These are phyloP conservation scores for Diorhabda sublineata DNA, from an alignment of 1,140 invertebrate genomes.

Conservation along the genomic window DNA sequence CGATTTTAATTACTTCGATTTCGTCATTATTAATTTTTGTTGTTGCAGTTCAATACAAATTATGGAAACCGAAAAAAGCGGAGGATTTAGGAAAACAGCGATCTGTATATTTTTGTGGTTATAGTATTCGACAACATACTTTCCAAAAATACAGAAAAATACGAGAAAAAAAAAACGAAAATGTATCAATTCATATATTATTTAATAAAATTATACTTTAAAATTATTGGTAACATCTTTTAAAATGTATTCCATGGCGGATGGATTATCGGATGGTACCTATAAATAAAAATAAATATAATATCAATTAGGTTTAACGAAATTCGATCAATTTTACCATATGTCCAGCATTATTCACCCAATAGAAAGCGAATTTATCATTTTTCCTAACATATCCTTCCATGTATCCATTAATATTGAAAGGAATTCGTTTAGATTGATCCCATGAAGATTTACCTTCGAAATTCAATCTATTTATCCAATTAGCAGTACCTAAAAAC, in stretches of 20 bases:
- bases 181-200: too few relatives aligned
- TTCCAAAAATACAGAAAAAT: too few relatives aligned
- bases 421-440: slow-evolving; percentile 6
- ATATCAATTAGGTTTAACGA: too few relatives aligned
- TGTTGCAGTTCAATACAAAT: too few relatives aligned
- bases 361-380: slow-evolving; percentile 33
- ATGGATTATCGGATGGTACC: neutral
- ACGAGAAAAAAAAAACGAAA: too few relatives aligned
- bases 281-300: neutral
- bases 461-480: slow-evolving; percentile 71
- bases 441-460: slow-evolving; percentile 33
- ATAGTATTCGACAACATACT: too few relatives aligned
- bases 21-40: too few relatives aligned
- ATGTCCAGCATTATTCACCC: slow-evolving; percentile 35
- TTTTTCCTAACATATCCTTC: slow-evolving; percentile 33
- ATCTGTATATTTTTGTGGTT: too few relatives aligned
- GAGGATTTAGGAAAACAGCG: too few relatives aligned
- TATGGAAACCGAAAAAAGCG: too few relatives aligned
- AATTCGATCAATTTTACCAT: slow-evolving; percentile 23
- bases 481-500: slow-evolving; percentile 59
- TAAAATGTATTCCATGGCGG: neutral
- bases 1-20: too few relatives aligned
- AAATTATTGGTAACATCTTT: neutral
- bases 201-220: neutral
- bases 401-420: slow-evolving; percentile 23